Evolutionary conservation across 2,797 vertebrate species (phyloP).

Genomic region (Microtus obscurus): DNA sequence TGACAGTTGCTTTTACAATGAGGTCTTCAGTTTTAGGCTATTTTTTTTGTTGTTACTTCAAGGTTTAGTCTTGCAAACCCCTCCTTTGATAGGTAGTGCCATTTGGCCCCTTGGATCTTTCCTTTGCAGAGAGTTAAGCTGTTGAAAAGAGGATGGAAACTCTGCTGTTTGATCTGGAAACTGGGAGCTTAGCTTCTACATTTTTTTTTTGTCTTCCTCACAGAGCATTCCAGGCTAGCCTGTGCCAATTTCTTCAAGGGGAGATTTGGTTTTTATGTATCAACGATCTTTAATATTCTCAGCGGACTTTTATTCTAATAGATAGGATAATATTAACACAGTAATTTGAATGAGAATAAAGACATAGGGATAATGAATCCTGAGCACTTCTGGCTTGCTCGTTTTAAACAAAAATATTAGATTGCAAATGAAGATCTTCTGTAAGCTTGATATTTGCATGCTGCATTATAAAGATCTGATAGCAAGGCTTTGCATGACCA

Average conservation of each 20-base stretch:
- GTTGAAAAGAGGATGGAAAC: not conserved
- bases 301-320: conserved; percentile 57
- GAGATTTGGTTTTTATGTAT: conserved; percentile 29
- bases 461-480: conserved; percentile 65
- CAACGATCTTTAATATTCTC: conserved; percentile 59
- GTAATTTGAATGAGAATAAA: conserved; percentile 70
- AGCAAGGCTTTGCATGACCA: conserved; percentile 46
- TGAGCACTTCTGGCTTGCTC: not conserved
- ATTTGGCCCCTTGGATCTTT: not conserved
- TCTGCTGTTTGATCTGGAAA: not conserved
- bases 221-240: not conserved
- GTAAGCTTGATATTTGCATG: conserved; percentile 54
- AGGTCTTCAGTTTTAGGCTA: not conserved
- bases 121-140: conserved; percentile 15
- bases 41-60: not conserved
- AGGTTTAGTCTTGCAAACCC: not conserved
- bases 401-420: conserved; percentile 66
- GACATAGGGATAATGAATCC: conserved; percentile 39
- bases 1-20: not conserved
- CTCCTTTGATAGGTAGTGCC: not conserved
- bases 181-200: not conserved
- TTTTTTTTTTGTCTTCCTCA: not conserved
- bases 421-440: conserved; percentile 38
- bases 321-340: conserved; percentile 59
- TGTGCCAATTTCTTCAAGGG: not conserved